Percentiles rank a stretch among this genome's conserved stretches.
phyloP scores from a whole-genome alignment of 2,888 invertebrate genomes.

The Aquatica leii region DNA sequence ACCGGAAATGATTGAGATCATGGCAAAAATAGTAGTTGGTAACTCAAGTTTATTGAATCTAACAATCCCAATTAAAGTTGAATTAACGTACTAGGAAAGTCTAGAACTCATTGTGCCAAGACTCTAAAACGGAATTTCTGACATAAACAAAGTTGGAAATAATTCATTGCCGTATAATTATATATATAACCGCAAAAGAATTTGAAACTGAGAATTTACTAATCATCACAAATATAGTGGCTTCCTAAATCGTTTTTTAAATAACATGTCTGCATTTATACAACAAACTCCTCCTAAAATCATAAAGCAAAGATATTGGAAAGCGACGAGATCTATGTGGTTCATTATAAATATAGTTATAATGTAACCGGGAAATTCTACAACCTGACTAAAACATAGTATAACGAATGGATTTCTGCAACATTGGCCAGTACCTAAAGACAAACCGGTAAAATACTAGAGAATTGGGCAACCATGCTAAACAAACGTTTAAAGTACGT shows the following conservation, averaged over 20 bases:
- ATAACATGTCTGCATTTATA: conserved; percentile 74
- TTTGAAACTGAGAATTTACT: conserved; percentile 86
- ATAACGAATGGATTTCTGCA: conserved; percentile 84
- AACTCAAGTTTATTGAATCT: conserved; percentile 82
- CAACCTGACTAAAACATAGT: conserved; percentile 76
- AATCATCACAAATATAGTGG: conserved; percentile 72
- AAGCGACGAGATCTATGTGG: conserved; percentile 77
- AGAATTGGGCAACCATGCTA: conserved; percentile 90
- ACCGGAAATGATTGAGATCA: conserved; percentile 77
- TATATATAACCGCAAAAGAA: conserved; percentile 86
- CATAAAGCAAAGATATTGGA: conserved; percentile 79
- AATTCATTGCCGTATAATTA: conserved; percentile 88
- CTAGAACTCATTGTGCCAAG: conserved; percentile 88
- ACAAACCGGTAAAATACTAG: conserved; percentile 86
- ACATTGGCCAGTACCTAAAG: conserved; percentile 81
- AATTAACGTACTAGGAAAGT: conserved; percentile 80
- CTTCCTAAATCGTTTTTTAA: conserved; percentile 68
- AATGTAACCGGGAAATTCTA: conserved; percentile 83
- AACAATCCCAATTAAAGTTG: conserved; percentile 80
- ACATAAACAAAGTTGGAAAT: conserved; percentile 87
- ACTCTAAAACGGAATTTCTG: conserved; percentile 83
- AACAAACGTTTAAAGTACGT: conserved; percentile 81
- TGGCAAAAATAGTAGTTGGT: conserved; percentile 79
- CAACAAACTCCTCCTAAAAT: conserved; percentile 80
- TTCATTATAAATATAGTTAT: conserved; percentile 78